Percentiles rank a stretch among this genome's conserved stretches.
These are phyloP conservation scores for Channa maculata DNA, from an alignment of 2,113 vertebrate species.

Conservation along the genomic window DNA sequence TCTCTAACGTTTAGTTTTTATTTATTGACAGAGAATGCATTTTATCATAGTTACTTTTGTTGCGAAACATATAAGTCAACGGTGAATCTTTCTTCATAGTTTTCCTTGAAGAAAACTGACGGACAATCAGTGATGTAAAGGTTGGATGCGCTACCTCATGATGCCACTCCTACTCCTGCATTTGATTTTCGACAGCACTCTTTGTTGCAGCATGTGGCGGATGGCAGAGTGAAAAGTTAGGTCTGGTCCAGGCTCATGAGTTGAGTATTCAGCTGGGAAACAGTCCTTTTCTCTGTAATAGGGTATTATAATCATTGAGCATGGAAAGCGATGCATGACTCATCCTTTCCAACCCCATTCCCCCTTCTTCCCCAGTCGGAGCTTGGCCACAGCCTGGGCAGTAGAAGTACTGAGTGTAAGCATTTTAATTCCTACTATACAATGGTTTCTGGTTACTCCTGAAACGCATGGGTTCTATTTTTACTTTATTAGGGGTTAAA, in stretches of 20 bases:
- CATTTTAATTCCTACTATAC: slow-evolving; percentile 60
- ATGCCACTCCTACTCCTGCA: slow-evolving; percentile 18
- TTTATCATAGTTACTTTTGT: too few relatives aligned
- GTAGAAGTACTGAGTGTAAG: slow-evolving; percentile 68
- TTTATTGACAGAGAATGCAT: too few relatives aligned
- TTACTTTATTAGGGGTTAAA: slow-evolving; percentile 55
- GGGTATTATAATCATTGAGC: slow-evolving; percentile 79
- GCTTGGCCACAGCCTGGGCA: slow-evolving; percentile 69
- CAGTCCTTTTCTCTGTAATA: slow-evolving; percentile 78
- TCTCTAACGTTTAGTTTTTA: too few relatives aligned
- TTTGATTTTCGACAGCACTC: slow-evolving; percentile 42
- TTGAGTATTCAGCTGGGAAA: slow-evolving; percentile 64
- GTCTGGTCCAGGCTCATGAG: slow-evolving; percentile 51
- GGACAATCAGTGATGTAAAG: slow-evolving; percentile 31
- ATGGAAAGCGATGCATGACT: slow-evolving; percentile 81
- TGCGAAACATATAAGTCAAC: too few relatives aligned
- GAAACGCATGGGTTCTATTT: slow-evolving; percentile 49
- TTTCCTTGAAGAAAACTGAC: too few relatives aligned
- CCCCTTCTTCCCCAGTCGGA: slow-evolving; percentile 52
- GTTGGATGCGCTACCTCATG: slow-evolving; percentile 30
- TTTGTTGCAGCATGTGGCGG: slow-evolving; percentile 42
- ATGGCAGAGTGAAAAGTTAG: slow-evolving; percentile 38
- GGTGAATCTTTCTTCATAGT: too few relatives aligned
- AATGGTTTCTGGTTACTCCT: slow-evolving; percentile 57
- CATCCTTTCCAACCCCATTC: slow-evolving; percentile 80